These are phyloP conservation scores for Parascotia fuliginaria DNA, from an alignment of 2,888 invertebrate species.

Conservation along the genomic window DNA sequence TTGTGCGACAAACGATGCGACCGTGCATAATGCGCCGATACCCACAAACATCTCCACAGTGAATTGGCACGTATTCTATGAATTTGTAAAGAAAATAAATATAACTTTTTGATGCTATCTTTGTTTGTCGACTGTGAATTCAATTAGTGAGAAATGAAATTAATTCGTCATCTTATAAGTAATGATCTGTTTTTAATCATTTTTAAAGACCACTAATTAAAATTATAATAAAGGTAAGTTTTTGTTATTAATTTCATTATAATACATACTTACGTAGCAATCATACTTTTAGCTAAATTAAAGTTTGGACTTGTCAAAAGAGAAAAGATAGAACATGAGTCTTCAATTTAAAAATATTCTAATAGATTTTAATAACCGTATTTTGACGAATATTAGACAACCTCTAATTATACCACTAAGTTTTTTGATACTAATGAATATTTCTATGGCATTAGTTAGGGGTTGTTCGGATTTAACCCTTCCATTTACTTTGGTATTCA, in stretches of 20 bases:
- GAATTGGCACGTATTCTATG: constrained; percentile 81
- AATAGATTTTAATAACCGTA: constrained; percentile 81
- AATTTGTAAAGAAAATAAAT: constrained; percentile 85
- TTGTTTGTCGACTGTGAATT: constrained; percentile 76
- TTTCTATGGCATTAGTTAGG: constrained; percentile 32
- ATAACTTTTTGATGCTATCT: constrained; percentile 83
- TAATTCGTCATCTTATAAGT: no score
- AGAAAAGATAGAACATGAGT: constrained; percentile 58
- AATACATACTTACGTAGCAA: constrained; percentile 64
- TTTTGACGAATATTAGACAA: constrained; percentile 76
- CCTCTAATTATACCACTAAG: constrained; percentile 72
- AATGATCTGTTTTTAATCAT: no score
- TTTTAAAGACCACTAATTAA: no score
- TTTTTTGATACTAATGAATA: constrained; percentile 40
- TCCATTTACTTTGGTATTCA: constrained; percentile 16
- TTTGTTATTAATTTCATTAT: constrained; percentile 59
- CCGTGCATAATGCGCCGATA: constrained; percentile 63
- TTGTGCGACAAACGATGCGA: constrained; percentile 70
- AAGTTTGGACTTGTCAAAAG: constrained; percentile 62
- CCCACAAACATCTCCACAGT: constrained; percentile 79
- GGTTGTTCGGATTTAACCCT: constrained; percentile 36
- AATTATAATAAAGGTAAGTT: constrained; percentile 28
- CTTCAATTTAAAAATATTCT: constrained; percentile 69
- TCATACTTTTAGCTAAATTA: constrained; percentile 80
- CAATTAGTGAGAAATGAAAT: constrained; percentile 16